Conservation (phyloP, 2,113 vertebrate genomes). For the Malurus cyaneus region DNA sequence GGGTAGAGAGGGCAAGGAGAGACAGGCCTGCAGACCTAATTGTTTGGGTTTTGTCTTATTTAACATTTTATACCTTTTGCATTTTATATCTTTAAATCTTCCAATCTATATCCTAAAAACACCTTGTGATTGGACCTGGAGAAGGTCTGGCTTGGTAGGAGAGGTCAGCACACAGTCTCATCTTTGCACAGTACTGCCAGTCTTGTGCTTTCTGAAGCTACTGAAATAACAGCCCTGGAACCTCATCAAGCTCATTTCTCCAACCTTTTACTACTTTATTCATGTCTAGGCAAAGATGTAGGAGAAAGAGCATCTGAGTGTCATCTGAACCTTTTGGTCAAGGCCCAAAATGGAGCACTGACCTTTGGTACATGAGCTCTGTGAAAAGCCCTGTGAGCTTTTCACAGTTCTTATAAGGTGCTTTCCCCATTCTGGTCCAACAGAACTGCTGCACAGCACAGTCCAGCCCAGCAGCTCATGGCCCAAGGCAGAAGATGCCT, state of each 20-base stretch:
- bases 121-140: neutral
- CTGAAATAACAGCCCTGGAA: neutral
- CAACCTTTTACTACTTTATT: neutral
- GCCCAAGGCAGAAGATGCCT: neutral
- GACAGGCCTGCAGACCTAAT: neutral
- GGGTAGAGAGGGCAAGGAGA: neutral
- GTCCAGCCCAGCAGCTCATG: neutral
- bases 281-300: neutral
- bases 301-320: slow-evolving; percentile 19
- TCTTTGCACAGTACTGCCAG: neutral
- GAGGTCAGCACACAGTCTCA: neutral
- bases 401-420: neutral
- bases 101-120: neutral
- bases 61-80: neutral
- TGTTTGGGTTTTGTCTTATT: neutral
- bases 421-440: neutral
- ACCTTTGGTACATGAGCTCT: neutral
- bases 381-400: neutral
- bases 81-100: neutral
- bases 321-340: slow-evolving; percentile 36
- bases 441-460: neutral
- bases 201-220: neutral
- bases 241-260: neutral
- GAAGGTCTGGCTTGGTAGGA: neutral
- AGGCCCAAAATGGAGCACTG: slow-evolving; percentile 2